Evolutionary conservation across 1,140 invertebrate species (phyloP).

Genomic region (Pogonognathellus flavescens): DNA sequence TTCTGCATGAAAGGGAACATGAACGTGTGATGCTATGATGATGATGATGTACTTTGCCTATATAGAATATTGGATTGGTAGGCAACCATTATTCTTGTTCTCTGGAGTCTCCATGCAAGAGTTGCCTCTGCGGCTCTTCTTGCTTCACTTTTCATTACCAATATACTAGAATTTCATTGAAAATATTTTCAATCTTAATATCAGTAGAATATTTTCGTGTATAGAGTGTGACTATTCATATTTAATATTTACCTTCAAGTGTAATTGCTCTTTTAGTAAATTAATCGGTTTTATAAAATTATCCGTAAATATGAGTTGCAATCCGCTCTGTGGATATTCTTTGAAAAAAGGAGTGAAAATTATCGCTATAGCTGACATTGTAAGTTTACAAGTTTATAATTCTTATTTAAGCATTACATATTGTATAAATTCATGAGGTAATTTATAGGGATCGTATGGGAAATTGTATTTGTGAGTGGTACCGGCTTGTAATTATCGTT

Average conservation of each 20-base stretch:
- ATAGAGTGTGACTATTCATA: neutral
- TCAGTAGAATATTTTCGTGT: neutral
- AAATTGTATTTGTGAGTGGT: too few species aligned
- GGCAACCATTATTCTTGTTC: neutral
- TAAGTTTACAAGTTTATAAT: neutral
- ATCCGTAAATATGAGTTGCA: neutral
- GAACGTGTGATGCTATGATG: too few species aligned
- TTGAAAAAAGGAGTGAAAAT: conserved; percentile 27
- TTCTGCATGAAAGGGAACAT: neutral
- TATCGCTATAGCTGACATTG: conserved; percentile 13
- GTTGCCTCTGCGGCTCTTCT: conserved; percentile 14
- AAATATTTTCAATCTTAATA: neutral
- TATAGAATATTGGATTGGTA: neutral
- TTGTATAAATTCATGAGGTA: neutral
- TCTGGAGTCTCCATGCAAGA: conserved; percentile 33
- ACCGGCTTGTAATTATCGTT: too few species aligned
- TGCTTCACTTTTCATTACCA: neutral
- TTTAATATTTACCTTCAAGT: too few species aligned
- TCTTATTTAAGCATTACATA: neutral
- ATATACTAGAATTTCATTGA: neutral
- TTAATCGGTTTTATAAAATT: neutral
- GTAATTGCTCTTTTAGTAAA: too few species aligned
- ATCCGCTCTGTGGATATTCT: conserved; percentile 13
- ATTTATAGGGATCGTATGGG: too few species aligned
- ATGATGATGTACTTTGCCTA: neutral